Conservation (phyloP, 35 echinoderm and acorn worm genomes). For the Ptychodera flava region DNA sequence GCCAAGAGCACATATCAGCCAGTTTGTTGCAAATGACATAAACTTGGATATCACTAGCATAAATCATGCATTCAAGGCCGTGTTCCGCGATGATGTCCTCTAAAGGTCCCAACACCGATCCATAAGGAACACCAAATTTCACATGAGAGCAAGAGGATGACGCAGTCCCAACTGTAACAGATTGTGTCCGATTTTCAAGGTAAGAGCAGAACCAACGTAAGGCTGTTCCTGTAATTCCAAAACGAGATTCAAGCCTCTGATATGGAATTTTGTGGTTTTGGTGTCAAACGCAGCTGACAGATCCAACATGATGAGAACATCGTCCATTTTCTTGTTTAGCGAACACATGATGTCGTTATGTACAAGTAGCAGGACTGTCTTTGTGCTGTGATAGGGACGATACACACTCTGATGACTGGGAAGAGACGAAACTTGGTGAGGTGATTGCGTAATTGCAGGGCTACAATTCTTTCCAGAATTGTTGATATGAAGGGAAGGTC, state of each 20-base stretch:
- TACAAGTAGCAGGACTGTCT: neutral
- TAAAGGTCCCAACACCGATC: too few relatives aligned
- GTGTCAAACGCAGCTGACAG: slow-evolving; percentile 9
- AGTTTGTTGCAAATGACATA: too few relatives aligned
- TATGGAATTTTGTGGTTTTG: neutral
- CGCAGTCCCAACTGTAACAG: too few relatives aligned
- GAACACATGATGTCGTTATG: neutral
- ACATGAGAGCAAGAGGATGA: too few relatives aligned
- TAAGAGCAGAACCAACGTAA: slow-evolving; percentile 5
- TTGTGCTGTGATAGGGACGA: neutral
- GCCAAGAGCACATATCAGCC: too few relatives aligned
- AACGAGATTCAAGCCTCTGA: neutral
- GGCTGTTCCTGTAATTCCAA: neutral
- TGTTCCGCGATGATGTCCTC: too few relatives aligned
- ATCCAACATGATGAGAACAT: slow-evolving; percentile 2
- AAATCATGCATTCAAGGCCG: too few relatives aligned
- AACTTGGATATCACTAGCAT: too few relatives aligned
- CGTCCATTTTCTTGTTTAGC: neutral
- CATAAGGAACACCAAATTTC: too few relatives aligned
- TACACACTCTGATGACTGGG: neutral
- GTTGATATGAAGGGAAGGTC: slow-evolving; percentile 41
- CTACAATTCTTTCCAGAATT: slow-evolving; percentile 35
- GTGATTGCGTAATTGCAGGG: slow-evolving; percentile 21
- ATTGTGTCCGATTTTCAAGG: neutral
- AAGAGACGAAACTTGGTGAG: neutral